Evolutionary conservation across 2,888 invertebrate genomes (phyloP).

Genomic region (Troilus luridus): DNA sequence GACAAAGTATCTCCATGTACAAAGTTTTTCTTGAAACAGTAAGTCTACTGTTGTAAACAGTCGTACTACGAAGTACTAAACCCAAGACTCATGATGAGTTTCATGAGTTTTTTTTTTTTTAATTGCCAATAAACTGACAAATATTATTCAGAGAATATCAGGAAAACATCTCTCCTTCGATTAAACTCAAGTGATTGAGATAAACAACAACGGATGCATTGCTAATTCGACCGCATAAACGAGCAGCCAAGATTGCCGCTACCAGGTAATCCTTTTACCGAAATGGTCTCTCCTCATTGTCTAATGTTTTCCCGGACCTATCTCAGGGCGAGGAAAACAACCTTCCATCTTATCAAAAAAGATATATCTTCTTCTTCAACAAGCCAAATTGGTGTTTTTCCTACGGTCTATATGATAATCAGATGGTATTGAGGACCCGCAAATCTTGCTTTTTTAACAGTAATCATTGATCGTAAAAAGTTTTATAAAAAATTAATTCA

Average conservation of each 20-base stretch:
- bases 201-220: neutral
- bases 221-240: neutral
- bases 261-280: conserved; percentile 35
- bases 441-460: neutral
- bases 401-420: neutral
- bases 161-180: neutral
- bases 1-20: too few relatives aligned
- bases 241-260: neutral
- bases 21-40: too few relatives aligned
- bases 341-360: neutral
- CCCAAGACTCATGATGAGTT: too few relatives aligned
- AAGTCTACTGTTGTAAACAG: too few relatives aligned
- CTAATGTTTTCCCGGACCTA: neutral
- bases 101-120: too few relatives aligned
- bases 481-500: neutral
- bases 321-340: neutral
- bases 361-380: neutral
- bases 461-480: neutral
- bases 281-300: conserved; percentile 21
- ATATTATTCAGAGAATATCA: neutral
- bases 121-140: too few relatives aligned
- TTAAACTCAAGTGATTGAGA: neutral
- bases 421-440: neutral
- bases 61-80: too few relatives aligned
- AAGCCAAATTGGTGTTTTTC: neutral